These are phyloP conservation scores for Vultur gryphus DNA, from an alignment of 2,797 vertebrate species.

Conservation along the genomic window DNA sequence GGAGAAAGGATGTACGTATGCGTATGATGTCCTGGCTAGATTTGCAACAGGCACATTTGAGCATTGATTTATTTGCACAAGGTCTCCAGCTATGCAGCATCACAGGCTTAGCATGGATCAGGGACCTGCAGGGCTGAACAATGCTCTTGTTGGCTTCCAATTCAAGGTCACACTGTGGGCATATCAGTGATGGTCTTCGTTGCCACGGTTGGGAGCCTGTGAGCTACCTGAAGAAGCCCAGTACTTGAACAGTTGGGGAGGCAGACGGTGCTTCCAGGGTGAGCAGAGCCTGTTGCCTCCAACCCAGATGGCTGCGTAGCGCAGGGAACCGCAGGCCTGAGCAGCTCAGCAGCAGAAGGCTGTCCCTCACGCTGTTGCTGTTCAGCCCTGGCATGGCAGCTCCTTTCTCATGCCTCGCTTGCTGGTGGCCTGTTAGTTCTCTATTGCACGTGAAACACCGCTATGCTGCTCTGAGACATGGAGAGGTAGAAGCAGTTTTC, in stretches of 20 bases:
- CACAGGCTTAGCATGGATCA: not conserved
- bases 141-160: not conserved
- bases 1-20: not conserved
- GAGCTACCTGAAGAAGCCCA: not conserved
- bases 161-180: not conserved
- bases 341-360: conserved; percentile 6
- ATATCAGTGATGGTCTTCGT: not conserved
- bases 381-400: not conserved
- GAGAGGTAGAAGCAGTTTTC: not conserved
- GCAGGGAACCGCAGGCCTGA: not conserved
- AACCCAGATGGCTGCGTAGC: conserved; percentile 76
- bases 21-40: not conserved
- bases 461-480: not conserved
- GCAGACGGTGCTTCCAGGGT: conserved; percentile 70
- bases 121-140: not conserved
- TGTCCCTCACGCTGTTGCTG: not conserved
- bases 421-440: not conserved
- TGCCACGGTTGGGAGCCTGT: not conserved
- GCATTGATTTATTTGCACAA: not conserved
- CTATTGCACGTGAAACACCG: not conserved
- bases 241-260: conserved; percentile 38
- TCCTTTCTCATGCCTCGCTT: not conserved
- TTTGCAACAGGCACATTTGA: not conserved
- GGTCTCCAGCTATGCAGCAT: not conserved
- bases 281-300: conserved; percentile 70